Evolutionary conservation across 2,797 vertebrate species (phyloP).

Genomic region (Pagetopsis macropterus): DNA sequence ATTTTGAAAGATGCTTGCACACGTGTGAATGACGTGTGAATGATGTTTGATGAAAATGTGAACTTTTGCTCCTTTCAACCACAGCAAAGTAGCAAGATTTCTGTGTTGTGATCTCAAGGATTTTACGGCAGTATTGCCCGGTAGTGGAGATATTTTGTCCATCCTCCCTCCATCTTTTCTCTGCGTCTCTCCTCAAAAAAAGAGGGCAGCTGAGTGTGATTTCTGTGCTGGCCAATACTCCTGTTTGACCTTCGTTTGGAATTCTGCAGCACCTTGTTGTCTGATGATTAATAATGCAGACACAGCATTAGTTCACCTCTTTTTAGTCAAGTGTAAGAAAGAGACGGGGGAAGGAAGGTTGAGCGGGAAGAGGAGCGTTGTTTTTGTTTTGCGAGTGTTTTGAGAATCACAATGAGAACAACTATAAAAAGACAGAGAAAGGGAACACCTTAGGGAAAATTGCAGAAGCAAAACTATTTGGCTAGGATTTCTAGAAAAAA

Average conservation of each 20-base stretch:
- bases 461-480: background rate
- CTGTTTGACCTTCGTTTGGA: slow-evolving; percentile 70
- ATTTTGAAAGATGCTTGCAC: background rate
- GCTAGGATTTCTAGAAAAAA: slow-evolving; percentile 19
- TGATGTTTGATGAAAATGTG: background rate
- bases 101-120: background rate
- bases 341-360: background rate
- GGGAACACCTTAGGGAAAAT: background rate
- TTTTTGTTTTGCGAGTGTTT: slow-evolving; percentile 18
- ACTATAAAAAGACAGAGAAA: slow-evolving; percentile 6
- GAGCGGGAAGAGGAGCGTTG: background rate
- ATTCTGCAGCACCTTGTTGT: slow-evolving; percentile 70
- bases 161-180: background rate
- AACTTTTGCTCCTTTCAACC: background rate
- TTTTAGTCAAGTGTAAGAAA: slow-evolving; percentile 54
- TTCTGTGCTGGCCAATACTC: slow-evolving; percentile 53
- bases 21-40: background rate
- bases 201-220: slow-evolving; percentile 45
- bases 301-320: slow-evolving; percentile 60
- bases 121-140: background rate
- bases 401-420: slow-evolving; percentile 15
- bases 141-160: background rate
- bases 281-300: slow-evolving; percentile 77
- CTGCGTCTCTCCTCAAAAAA: slow-evolving; percentile 10
- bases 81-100: background rate